Conservation (phyloP, 2,797 vertebrate genomes). For the Cetoscarus ocellatus region DNA sequence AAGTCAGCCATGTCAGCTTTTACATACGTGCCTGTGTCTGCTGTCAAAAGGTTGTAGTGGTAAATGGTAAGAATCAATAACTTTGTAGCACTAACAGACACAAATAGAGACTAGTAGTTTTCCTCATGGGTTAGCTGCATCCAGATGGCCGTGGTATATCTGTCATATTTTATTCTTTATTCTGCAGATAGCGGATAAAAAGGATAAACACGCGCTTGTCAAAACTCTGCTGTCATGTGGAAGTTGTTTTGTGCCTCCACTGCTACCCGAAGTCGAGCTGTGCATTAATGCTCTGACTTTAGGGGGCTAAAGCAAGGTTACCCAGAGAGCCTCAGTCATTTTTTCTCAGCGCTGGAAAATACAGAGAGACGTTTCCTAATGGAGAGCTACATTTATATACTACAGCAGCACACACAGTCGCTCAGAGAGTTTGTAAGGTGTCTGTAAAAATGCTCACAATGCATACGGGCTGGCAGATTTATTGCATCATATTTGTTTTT, state of each 20-base stretch:
- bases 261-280: constrained; percentile 25
- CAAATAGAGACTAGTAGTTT: constrained; percentile 49
- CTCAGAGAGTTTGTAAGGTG: constrained; percentile 27
- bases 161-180: constrained; percentile 57
- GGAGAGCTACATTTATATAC: constrained; percentile 36
- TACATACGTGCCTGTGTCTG: constrained; percentile 53
- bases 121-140: constrained; percentile 42
- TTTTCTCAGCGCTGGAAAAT: constrained; percentile 27
- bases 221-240: constrained; percentile 46
- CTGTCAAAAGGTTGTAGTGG: constrained; percentile 53
- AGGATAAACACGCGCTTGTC: constrained; percentile 46
- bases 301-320: constrained; percentile 46
- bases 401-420: constrained; percentile 17
- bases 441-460: constrained; percentile 34
- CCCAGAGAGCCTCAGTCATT: constrained; percentile 34
- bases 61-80: constrained; percentile 67
- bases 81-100: constrained; percentile 55
- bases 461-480: constrained; percentile 27
- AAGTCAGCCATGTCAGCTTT: constrained; percentile 61
- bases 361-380: constrained; percentile 20
- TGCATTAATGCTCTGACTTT: constrained; percentile 53
- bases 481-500: constrained; percentile 23
- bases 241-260: constrained; percentile 50
- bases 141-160: constrained; percentile 48
- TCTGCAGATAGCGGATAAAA: constrained; percentile 52